These are phyloP conservation scores for Centruroides sculpturatus DNA, from an alignment of 1,140 invertebrate species.

Conservation along the genomic window DNA sequence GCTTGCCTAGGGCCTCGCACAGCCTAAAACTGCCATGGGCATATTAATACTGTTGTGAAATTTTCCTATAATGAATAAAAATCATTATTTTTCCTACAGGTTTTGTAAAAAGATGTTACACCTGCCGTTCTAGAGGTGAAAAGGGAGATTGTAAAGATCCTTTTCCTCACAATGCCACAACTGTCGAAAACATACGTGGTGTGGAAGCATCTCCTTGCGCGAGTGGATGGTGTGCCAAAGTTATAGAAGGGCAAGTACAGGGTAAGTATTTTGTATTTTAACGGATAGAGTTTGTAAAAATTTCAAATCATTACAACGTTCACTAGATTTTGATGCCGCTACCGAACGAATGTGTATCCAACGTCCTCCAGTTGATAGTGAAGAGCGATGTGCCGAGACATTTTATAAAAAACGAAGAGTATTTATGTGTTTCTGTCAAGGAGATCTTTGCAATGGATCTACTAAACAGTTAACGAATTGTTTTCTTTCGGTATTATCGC, in stretches of 20 bases:
- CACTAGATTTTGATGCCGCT: conserved; percentile 67
- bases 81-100: not conserved
- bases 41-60: too few relatives aligned
- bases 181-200: conserved; percentile 29
- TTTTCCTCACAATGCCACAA: conserved; percentile 51
- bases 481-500: too few relatives aligned
- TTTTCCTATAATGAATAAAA: too few relatives aligned
- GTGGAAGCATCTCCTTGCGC: conserved; percentile 65
- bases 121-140: conserved; percentile 71
- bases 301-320: not conserved
- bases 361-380: conserved; percentile 65
- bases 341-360: conserved; percentile 74
- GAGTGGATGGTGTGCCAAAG: conserved; percentile 85
- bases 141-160: conserved; percentile 76
- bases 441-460: conserved; percentile 64
- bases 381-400: conserved; percentile 74
- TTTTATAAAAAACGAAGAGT: conserved; percentile 55
- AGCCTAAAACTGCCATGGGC: too few relatives aligned
- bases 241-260: conserved; percentile 61
- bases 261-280: conserved; percentile 24
- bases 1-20: too few relatives aligned
- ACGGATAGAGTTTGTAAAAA: too few relatives aligned
- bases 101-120: conserved; percentile 48
- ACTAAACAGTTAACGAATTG: too few relatives aligned
- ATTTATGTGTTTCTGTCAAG: conserved; percentile 79